These are phyloP conservation scores for Mylabris phalerata DNA, from an alignment of 1,140 invertebrate genomes.

Conservation along the genomic window DNA sequence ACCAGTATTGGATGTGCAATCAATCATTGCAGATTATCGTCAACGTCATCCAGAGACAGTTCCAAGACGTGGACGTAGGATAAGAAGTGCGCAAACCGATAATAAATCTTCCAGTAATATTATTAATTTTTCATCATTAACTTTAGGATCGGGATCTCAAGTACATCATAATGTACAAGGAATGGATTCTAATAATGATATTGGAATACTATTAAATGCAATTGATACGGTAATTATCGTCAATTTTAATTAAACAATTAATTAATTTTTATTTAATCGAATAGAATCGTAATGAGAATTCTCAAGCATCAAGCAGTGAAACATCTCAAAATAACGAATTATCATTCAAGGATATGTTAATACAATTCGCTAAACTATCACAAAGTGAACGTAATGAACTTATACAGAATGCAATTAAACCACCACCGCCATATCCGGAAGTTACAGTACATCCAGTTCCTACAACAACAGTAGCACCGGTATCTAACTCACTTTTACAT, in stretches of 20 bases:
- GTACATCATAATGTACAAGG: conserved; percentile 37
- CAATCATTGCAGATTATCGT: conserved; percentile 76
- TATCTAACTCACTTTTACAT: conserved; percentile 61
- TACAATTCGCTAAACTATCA: conserved; percentile 63
- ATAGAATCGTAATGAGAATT: conserved; percentile 34
- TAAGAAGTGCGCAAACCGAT: conserved; percentile 43
- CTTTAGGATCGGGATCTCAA: conserved; percentile 41
- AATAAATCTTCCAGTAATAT: conserved; percentile 24
- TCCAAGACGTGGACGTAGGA: conserved; percentile 55
- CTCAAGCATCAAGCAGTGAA: conserved; percentile 48
- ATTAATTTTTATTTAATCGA: conserved; percentile 5
- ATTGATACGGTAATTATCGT: conserved; percentile 31
- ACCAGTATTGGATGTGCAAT: conserved; percentile 69
- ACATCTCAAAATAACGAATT: conserved; percentile 43
- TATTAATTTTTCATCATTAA: conserved; percentile 37
- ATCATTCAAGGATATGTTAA: conserved; percentile 70
- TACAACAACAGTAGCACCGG: conserved; percentile 37
- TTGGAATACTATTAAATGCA: conserved; percentile 30
- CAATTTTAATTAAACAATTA: background rate
- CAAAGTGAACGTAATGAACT: conserved; percentile 47
- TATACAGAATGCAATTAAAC: conserved; percentile 30
- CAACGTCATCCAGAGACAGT: conserved; percentile 64
- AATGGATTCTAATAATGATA: conserved; percentile 28
- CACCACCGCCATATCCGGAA: conserved; percentile 66
- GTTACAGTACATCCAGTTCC: conserved; percentile 66